phyloP scores from a whole-genome alignment of 1,140 invertebrate genomes.

The Eriocheir sinensis region DNA sequence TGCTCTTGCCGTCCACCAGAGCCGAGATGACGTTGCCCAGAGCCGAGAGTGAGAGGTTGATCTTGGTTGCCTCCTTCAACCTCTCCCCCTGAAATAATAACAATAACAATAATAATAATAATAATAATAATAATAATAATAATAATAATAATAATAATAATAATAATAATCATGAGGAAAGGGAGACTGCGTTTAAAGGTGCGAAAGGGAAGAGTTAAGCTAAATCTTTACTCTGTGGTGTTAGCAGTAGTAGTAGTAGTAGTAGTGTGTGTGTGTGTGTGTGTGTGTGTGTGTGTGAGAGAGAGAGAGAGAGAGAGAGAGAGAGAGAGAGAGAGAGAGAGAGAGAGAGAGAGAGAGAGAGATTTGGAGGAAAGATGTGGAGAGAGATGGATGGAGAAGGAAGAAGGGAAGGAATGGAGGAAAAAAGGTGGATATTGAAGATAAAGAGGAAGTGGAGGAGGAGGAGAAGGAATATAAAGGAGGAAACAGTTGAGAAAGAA shows the following conservation, averaged over 20 bases:
- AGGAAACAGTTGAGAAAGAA: not conserved
- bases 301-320: not conserved
- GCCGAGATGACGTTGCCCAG: conserved; percentile 98
- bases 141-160: conserved; percentile 47
- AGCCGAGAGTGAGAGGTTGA: conserved; percentile 96
- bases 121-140: not conserved
- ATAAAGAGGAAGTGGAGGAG: too few species aligned
- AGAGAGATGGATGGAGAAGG: too few species aligned
- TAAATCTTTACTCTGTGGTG: too few species aligned
- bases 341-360: not conserved
- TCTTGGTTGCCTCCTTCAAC: conserved; percentile 97
- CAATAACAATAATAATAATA: not conserved
- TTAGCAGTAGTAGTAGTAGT: too few species aligned
- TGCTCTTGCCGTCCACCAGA: conserved; percentile 91
- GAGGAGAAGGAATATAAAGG: too few species aligned
- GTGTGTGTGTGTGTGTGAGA: too few species aligned
- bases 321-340: not conserved
- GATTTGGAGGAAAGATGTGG: not conserved
- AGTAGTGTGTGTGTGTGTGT: too few species aligned
- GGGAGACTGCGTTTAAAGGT: too few species aligned
- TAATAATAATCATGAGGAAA: not conserved
- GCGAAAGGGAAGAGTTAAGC: too few species aligned
- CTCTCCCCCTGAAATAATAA: conserved; percentile 86
- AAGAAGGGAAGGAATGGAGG: too few species aligned
- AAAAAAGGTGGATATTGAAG: too few species aligned